Evolutionary conservation across 2,888 invertebrate species (phyloP).

Genomic region (Xestia xanthographa): DNA sequence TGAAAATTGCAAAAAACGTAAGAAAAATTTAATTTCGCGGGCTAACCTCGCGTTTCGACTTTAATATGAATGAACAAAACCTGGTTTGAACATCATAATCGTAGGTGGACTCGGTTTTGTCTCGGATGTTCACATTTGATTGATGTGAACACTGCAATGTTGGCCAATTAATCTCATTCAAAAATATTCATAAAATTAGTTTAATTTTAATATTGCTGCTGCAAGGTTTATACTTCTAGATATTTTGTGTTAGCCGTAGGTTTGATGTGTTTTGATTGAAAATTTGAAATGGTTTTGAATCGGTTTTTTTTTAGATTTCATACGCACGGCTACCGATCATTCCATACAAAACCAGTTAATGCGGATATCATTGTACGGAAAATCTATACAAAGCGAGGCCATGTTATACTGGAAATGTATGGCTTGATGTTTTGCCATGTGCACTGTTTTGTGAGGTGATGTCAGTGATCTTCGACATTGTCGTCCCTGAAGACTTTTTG

Average conservation of each 20-base stretch:
- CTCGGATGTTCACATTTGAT: background rate
- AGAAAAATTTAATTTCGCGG: background rate
- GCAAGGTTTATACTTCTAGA: constrained; percentile 21
- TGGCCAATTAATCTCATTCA: background rate
- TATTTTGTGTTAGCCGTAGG: constrained; percentile 20
- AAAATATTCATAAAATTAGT: constrained; percentile 18
- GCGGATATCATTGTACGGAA: background rate
- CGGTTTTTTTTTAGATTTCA: constrained; percentile 1
- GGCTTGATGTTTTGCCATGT: background rate
- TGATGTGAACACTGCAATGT: background rate
- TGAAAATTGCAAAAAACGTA: background rate
- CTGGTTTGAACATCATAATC: background rate
- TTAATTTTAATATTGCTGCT: constrained; percentile 13
- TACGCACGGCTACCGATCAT: background rate
- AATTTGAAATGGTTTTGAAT: background rate
- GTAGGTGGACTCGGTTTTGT: background rate
- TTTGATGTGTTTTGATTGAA: constrained; percentile 18
- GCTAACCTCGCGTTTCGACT: background rate
- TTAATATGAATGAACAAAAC: background rate
- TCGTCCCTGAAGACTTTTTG: constrained; percentile 18
- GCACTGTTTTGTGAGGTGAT: background rate
- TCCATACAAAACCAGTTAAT: background rate
- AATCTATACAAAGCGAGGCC: no score
- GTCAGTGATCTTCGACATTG: background rate
- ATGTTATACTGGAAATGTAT: background rate